Conservation (phyloP, 2,113 vertebrate species). For the Ammospiza nelsoni region DNA sequence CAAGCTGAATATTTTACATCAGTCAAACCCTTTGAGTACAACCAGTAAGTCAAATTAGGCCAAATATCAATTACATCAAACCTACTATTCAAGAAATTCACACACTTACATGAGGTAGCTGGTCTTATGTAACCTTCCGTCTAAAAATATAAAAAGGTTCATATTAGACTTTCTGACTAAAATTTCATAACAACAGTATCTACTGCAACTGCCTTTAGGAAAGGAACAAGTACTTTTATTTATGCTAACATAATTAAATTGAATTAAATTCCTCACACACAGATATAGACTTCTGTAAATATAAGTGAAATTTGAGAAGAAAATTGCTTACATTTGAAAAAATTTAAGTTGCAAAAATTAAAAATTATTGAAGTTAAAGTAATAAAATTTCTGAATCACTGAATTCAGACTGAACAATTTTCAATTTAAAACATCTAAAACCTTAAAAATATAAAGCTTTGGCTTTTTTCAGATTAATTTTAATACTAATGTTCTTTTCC, state of each 20-base stretch:
- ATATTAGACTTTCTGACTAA: not conserved
- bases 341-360: not conserved
- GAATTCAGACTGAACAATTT: not conserved
- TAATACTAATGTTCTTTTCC: not conserved
- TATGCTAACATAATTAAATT: not conserved
- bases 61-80: not conserved
- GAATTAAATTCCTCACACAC: not conserved
- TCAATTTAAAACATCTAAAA: not conserved
- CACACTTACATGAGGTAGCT: conserved; percentile 38
- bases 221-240: not conserved
- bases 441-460: not conserved
- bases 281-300: not conserved
- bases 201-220: not conserved
- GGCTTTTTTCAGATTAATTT: not conserved
- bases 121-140: not conserved
- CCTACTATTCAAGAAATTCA: not conserved
- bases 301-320: not conserved
- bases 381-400: not conserved
- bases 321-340: not conserved
- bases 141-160: not conserved
- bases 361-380: not conserved
- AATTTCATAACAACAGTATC: not conserved
- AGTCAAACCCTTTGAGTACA: not conserved
- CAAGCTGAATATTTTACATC: not conserved
- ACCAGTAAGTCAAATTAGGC: not conserved